Conservation (phyloP, 2,888 invertebrate species). For the Calliopum simillimum region DNA sequence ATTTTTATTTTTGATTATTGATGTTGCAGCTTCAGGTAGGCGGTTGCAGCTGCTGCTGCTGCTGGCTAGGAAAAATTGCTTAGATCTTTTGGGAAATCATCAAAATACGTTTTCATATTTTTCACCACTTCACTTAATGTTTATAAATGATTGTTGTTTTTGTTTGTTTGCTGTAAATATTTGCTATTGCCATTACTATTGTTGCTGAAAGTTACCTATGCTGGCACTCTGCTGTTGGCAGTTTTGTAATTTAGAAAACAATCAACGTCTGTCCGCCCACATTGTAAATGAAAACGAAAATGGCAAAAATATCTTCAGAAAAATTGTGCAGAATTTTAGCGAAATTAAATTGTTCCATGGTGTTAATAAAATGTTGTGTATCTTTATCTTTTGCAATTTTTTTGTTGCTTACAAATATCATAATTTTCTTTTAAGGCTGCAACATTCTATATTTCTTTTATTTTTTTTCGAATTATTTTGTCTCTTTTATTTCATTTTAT, state of each 20-base stretch:
- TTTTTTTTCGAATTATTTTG: too few species aligned
- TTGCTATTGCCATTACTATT: constrained; percentile 8
- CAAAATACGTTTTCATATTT: constrained; percentile 47
- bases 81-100: constrained; percentile 52
- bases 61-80: constrained; percentile 31
- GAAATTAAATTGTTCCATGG: too few species aligned
- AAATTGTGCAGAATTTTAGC: too few species aligned
- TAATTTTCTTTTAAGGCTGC: too few species aligned
- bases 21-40: background rate
- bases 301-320: background rate
- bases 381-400: too few species aligned
- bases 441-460: too few species aligned
- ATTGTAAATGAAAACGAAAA: constrained; percentile 1
- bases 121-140: background rate
- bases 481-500: too few species aligned
- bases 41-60: background rate
- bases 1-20: constrained; percentile 31
- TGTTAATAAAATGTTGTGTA: too few species aligned
- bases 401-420: too few species aligned
- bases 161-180: background rate
- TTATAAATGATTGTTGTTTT: constrained; percentile 14
- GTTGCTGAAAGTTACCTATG: background rate
- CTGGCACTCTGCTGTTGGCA: constrained; percentile 7
- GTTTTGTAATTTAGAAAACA: constrained; percentile 21
- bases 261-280: constrained; percentile 16